Base-by-base conservation (phyloP, 2,797 vertebrate genomes). In the Galagoides demidoff region DNA sequence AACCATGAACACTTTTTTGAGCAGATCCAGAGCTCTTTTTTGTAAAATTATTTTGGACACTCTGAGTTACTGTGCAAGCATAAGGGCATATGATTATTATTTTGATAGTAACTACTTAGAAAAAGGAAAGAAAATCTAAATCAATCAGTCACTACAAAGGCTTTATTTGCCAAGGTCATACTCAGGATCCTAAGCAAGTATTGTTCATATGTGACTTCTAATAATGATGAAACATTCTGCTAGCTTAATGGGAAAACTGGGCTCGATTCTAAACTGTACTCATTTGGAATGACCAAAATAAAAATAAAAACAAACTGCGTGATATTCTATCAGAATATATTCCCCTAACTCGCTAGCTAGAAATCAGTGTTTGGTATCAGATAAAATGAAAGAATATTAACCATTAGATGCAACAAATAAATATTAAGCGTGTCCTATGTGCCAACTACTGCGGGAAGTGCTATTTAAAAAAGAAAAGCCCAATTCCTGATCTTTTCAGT, bases 201-300 rank as follows among this genome's bases (percentile, higher is more conserved):
- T 61, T 94, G 22, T 64, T 39, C 82, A 43, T 64, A 39, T 29
- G 59, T 93, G 82, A 81, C 22, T 90, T 85, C 70, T 88, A 34
- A 88, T 88, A 77, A 68, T 34, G 25, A 90, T 61, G 39, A 90
- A 92, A 63, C 3, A 43, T 9, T 8, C 10, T 52, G 7, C n/a
- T 88, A n/a, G 43, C 49, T 87, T 94, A 88, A 64, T 61, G 83
- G 3, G 34, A 92, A 94, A 92, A 13, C 31, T 82, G 83, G 34
- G n/a, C 29, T 9, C 10, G 23, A 66, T 79, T 95, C 34, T 92
- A 94, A 95, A 55, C 76, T 73, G 3, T 6, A 74, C 61, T 94
- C 8, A 55, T 92, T 95, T 96, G 17, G 31, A 71, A 29, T 37
- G 22, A 70, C 39, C 90, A 85, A 85, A 81, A 78, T 2, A 87